Conservation (phyloP, 35 echinoderm and acorn worm genomes). For the Strongylocentrotus purpuratus region DNA sequence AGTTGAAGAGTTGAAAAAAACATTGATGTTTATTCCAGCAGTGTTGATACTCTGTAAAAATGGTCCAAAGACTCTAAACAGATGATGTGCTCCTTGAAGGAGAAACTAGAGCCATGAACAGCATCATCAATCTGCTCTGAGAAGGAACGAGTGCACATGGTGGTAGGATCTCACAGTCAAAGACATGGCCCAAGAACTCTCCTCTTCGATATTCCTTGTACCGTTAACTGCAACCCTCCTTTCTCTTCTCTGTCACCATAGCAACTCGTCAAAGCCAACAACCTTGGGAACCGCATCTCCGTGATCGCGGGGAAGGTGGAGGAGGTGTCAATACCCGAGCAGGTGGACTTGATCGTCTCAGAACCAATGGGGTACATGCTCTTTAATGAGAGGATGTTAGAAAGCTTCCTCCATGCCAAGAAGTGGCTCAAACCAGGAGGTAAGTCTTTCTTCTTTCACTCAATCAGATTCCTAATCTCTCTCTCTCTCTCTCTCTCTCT, state of each 20-base stretch:
- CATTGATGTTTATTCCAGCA: neutral
- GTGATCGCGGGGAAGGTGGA: conserved; percentile 91
- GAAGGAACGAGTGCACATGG: neutral
- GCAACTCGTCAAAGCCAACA: conserved; percentile 90
- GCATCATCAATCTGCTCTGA: too few relatives aligned
- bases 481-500: neutral
- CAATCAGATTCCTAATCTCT: neutral
- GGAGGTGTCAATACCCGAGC: conserved; percentile 84
- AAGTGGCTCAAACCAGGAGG: conserved; percentile 95
- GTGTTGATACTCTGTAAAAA: too few relatives aligned
- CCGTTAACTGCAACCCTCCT: neutral
- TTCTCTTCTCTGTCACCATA: neutral
- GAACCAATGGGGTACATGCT: conserved; percentile 99
- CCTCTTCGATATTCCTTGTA: neutral
- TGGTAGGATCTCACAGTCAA: neutral
- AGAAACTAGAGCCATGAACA: too few relatives aligned
- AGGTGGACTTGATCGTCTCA: conserved; percentile 90
- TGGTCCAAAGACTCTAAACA: too few relatives aligned
- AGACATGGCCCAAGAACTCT: neutral
- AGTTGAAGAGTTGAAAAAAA: neutral
- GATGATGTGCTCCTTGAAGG: too few relatives aligned
- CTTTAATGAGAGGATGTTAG: conserved; percentile 97
- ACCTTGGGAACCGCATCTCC: conserved; percentile 73
- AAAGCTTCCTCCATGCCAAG: conserved; percentile 94
- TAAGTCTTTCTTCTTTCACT: conserved; percentile 40